These are phyloP conservation scores for Rattus rattus DNA, from an alignment of 2,113 vertebrate species.

Conservation along the genomic window DNA sequence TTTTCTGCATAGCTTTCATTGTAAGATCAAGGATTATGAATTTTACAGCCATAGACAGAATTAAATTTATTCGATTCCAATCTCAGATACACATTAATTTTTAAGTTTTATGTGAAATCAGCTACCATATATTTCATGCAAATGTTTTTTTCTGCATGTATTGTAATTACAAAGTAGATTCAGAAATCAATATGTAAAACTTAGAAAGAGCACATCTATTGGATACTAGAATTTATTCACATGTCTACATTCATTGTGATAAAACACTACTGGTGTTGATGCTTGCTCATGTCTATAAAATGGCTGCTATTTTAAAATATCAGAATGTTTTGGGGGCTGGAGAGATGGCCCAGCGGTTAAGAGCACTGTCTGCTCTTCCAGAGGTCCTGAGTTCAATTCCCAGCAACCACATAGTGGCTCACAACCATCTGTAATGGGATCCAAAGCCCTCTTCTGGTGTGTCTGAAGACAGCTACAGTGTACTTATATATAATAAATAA, in stretches of 20 bases:
- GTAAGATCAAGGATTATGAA: constrained; percentile 69
- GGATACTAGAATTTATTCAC: constrained; percentile 1
- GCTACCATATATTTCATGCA: constrained; percentile 55
- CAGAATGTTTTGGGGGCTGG: background rate
- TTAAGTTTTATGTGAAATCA: constrained; percentile 66
- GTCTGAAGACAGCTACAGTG: too few species aligned
- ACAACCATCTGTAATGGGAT: too few species aligned
- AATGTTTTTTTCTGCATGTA: background rate
- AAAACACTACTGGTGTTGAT: background rate
- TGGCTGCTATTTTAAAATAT: constrained; percentile 23
- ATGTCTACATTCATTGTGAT: constrained; percentile 18
- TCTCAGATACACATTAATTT: constrained; percentile 63
- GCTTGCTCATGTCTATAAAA: background rate
- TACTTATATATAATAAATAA: too few species aligned
- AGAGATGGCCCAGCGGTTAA: too few species aligned
- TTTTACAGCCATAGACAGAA: constrained; percentile 64
- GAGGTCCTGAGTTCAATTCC: too few species aligned
- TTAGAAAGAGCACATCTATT: background rate
- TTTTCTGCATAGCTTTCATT: constrained; percentile 70
- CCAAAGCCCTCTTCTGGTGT: too few species aligned
- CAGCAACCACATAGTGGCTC: too few species aligned
- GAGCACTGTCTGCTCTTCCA: too few species aligned
- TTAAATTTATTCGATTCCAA: constrained; percentile 73
- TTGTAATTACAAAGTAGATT: constrained; percentile 54
- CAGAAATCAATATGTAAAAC: constrained; percentile 54